phyloP scores from a whole-genome alignment of 2,113 vertebrate species.

The Erythrocercus mccallii region DNA sequence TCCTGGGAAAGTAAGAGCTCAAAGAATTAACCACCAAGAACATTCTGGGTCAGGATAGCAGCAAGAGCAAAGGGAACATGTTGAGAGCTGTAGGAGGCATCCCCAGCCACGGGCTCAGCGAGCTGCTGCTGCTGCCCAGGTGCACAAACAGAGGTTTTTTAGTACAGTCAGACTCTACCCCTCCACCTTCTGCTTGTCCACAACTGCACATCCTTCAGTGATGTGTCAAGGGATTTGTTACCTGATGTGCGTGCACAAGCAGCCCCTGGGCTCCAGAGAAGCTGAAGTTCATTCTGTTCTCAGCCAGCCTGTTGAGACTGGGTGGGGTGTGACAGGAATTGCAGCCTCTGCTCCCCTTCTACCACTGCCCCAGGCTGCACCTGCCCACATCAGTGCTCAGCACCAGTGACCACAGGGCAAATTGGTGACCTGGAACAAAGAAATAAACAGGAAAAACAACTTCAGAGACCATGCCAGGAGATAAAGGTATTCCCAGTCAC shows the following conservation, averaged over 20 bases:
- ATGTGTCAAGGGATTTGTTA: neutral
- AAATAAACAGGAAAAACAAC: neutral
- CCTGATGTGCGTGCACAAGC: neutral
- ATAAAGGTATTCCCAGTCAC: neutral
- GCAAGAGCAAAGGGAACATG: accelerated
- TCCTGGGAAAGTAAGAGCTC: neutral
- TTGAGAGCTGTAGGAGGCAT: neutral
- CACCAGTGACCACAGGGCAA: neutral
- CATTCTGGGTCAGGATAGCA: neutral
- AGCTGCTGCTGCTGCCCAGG: neutral
- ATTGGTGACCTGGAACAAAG: neutral
- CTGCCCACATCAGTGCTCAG: no score
- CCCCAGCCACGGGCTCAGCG: neutral
- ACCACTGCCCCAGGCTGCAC: neutral
- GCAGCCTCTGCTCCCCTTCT: neutral
- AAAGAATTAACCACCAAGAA: neutral
- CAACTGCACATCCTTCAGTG: neutral
- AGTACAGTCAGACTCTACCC: neutral
- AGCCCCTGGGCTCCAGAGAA: neutral
- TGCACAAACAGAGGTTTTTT: accelerated
- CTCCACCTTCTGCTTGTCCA: neutral
- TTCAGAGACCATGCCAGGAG: neutral
- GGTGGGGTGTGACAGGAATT: neutral
- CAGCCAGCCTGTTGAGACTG: neutral
- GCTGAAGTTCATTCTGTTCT: neutral